These are phyloP conservation scores for Lophura nycthemera DNA, from an alignment of 2,113 vertebrate genomes.

Conservation along the genomic window DNA sequence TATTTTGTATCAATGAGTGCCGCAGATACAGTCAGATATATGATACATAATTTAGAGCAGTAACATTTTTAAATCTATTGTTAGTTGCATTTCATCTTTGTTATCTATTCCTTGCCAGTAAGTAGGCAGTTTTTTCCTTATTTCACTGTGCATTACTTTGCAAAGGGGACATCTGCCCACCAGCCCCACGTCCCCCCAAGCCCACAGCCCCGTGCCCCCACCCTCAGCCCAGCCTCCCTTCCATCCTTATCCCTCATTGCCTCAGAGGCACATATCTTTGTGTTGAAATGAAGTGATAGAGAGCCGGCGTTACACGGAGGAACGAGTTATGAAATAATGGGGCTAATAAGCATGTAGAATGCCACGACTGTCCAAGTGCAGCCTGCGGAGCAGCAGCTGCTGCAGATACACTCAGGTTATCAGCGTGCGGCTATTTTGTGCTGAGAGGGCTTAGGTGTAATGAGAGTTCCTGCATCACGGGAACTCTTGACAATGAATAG, in stretches of 20 bases:
- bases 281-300: slow-evolving; percentile 18
- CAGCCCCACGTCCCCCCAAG: neutral
- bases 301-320: slow-evolving; percentile 34
- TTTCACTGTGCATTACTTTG: neutral
- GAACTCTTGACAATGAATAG: slow-evolving; percentile 28
- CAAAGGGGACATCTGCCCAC: neutral
- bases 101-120: neutral
- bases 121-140: neutral
- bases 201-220: fast-evolving
- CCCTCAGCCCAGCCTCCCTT: neutral
- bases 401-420: slow-evolving; percentile 39
- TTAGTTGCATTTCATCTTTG: neutral
- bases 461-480: slow-evolving; percentile 20
- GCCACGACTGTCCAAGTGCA: slow-evolving; percentile 1
- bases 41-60: neutral
- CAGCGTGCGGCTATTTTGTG: slow-evolving; percentile 18
- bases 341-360: slow-evolving; percentile 58
- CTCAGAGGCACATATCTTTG: neutral
- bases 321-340: slow-evolving; percentile 42
- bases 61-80: neutral
- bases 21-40: neutral
- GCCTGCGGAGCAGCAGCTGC: slow-evolving; percentile 50
- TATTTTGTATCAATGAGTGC: neutral
- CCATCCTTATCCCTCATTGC: neutral
- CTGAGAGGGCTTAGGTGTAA: slow-evolving; percentile 50